phyloP scores from a whole-genome alignment of 2,113 vertebrate species.

The Oreochromis tanganicae region DNA sequence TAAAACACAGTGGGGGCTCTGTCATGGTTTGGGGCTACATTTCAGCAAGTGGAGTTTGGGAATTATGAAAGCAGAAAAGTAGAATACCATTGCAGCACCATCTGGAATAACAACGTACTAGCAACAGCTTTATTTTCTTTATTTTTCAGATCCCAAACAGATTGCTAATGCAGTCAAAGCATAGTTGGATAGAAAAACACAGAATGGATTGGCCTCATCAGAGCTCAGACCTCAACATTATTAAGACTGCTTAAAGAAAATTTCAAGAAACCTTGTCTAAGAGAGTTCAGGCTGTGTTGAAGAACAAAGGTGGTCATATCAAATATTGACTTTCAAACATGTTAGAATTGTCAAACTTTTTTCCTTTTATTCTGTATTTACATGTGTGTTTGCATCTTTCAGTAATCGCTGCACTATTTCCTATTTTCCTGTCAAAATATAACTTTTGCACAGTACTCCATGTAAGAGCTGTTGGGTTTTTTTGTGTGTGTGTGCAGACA shows the following conservation, averaged over 20 bases:
- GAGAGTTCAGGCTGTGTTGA: neutral
- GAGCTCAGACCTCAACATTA: neutral
- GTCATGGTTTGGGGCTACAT: neutral
- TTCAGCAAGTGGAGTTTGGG: neutral
- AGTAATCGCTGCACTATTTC: neutral
- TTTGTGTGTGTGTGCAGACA: slow-evolving; percentile 45
- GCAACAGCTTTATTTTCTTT: neutral
- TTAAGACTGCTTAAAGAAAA: neutral
- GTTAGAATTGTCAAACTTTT: neutral
- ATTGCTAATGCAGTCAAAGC: neutral
- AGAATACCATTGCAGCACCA: neutral
- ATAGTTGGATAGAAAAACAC: neutral
- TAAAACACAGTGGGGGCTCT: neutral
- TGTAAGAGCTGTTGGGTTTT: neutral
- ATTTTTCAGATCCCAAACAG: neutral
- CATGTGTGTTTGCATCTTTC: neutral
- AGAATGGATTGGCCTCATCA: neutral
- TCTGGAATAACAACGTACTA: neutral
- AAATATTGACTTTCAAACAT: neutral
- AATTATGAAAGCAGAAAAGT: neutral
- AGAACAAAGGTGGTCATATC: neutral
- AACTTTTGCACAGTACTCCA: neutral
- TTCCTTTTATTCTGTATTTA: neutral
- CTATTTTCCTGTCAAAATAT: neutral
- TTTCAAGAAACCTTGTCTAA: neutral